phyloP scores from a whole-genome alignment of 2,113 vertebrate species.

The Thalassarche chlororhynchos region DNA sequence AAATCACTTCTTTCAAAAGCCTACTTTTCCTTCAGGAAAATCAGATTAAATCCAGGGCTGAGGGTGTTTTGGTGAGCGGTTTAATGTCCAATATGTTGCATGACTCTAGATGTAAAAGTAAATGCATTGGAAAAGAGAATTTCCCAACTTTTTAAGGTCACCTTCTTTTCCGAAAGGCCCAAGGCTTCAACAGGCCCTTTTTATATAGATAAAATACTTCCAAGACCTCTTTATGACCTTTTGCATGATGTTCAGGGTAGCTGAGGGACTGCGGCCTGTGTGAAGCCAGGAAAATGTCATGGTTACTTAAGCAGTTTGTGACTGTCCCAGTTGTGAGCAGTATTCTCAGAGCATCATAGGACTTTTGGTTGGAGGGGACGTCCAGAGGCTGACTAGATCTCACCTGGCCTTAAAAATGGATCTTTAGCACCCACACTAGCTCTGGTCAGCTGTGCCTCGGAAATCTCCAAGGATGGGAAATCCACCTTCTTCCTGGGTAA shows the following conservation, averaged over 20 bases:
- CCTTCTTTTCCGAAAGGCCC: background rate
- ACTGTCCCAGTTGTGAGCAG: background rate
- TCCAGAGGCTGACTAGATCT: background rate
- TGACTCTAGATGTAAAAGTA: background rate
- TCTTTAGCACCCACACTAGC: background rate
- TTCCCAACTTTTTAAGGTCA: background rate
- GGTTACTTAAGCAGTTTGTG: background rate
- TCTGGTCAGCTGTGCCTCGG: background rate
- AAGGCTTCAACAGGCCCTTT: background rate
- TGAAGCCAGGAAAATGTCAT: background rate
- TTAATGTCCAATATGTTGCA: constrained; percentile 3
- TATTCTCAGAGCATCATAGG: background rate
- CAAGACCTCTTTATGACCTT: background rate
- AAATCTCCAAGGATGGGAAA: background rate
- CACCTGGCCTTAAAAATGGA: background rate
- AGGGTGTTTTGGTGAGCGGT: constrained; percentile 23
- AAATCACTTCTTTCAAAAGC: constrained; percentile 34
- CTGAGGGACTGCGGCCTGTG: background rate
- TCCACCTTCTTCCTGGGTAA: background rate
- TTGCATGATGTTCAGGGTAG: background rate
- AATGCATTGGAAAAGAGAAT: background rate
- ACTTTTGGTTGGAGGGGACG: background rate
- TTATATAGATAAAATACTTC: background rate
- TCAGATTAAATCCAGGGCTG: background rate
- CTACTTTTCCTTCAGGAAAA: constrained; percentile 45